Base-by-base conservation (phyloP, 2,797 vertebrate species). In the Galaxias olidus region DNA sequence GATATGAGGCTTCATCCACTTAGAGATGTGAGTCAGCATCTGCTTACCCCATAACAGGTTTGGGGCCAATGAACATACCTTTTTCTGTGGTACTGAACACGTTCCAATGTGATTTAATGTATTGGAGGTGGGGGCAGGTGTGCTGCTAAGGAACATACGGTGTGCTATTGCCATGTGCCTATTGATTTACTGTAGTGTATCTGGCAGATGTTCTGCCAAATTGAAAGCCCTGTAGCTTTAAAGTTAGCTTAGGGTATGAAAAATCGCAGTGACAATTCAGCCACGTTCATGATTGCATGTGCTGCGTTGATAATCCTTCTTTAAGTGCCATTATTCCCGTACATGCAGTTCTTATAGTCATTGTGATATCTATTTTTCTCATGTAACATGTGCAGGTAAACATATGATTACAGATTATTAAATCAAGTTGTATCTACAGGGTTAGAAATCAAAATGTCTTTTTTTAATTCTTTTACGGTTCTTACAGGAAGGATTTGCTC, bases 401-500 rank as follows among this genome's bases (percentile, higher is more conserved):
- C 30, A 30, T 6, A 6, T 30, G 30, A 30, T 30, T 6, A 30
- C 2, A 3, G 30, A 30, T 30, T 6, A 30, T 3, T 3, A 3
- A 30, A 30, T 30, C 30, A 30, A 30, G 6, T 30, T 30, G 30
- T 30, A 30, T 30, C 19, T 55, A 55, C 13, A 40, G 4, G 4
- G n/a, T 8, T 54, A 54, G 13, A 4, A 30, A 54, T 30, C 12
- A 8, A 13, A 40, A 59, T 44, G 45, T 30, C 18, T 57, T 46
- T 66, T n/a, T 63, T 18, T 43, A 40, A 46, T 71, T 81, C 18
- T 66, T 15, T 58, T 67, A 30, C 30, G 30, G 30, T 30, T 81
- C 61, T 76, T 84, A 74, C 79, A 94, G 91, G 91, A 76, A 79
- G 87, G 76, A 89, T 70, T 1, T 94, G 91, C 78, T 85, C 88